Conservation (phyloP, 2,797 vertebrate species). For the Sorex maritimensis region DNA sequence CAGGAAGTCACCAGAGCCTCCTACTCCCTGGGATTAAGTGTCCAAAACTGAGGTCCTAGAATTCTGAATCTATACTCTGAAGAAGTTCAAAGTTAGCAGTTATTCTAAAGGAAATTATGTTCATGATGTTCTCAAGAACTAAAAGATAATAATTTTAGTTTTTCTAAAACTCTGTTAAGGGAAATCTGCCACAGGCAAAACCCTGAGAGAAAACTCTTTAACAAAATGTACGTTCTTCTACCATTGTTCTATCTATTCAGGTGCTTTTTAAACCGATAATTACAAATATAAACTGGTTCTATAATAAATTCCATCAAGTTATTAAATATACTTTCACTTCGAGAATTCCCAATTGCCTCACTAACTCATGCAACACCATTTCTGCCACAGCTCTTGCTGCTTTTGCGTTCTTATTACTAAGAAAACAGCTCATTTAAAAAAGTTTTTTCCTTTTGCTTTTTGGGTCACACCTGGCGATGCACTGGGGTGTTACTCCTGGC, state of each 20-base stretch:
- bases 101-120: constrained; percentile 39
- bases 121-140: constrained; percentile 30
- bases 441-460: too few species aligned
- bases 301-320: not conserved
- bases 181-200: constrained; percentile 4
- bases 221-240: constrained; percentile 24
- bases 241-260: not conserved
- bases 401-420: constrained; percentile 6
- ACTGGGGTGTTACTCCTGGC: too few species aligned
- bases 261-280: not conserved
- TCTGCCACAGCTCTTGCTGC: not conserved
- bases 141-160: constrained; percentile 1
- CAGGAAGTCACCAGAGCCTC: not conserved
- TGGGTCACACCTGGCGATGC: too few species aligned
- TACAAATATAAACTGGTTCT: not conserved
- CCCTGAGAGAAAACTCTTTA: constrained; percentile 36
- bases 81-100: constrained; percentile 11
- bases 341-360: not conserved
- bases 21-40: constrained; percentile 19
- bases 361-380: not conserved
- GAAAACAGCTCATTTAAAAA: not conserved
- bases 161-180: constrained; percentile 66
- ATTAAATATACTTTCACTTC: not conserved
- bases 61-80: constrained; percentile 21
- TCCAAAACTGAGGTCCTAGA: not conserved